Percentiles rank a stretch among this genome's conserved stretches.
These are phyloP conservation scores for Neocloeon triangulifer DNA, from an alignment of 1,140 invertebrate genomes.

Conservation along the genomic window DNA sequence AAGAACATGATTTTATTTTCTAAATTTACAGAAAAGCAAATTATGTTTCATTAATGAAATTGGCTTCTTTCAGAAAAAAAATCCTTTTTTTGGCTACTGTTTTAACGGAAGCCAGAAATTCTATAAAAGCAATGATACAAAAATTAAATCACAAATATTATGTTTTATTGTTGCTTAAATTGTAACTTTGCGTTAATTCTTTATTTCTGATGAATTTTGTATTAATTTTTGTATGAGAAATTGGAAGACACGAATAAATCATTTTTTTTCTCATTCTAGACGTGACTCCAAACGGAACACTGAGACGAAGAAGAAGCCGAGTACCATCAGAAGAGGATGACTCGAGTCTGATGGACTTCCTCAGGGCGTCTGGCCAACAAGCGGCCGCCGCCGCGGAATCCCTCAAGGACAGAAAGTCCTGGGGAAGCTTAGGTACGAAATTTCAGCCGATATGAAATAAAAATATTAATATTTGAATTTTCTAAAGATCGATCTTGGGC, in stretches of 20 bases:
- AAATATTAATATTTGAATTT: constrained; percentile 5
- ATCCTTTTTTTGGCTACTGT: no score
- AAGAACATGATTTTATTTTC: no score
- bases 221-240: no score
- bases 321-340: constrained; percentile 69
- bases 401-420: constrained; percentile 57
- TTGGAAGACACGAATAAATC: no score
- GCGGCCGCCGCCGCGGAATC: constrained; percentile 45
- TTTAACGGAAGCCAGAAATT: no score
- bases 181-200: no score
- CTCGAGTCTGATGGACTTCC: constrained; percentile 62
- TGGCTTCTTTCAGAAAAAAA: no score
- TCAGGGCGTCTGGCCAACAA: constrained; percentile 24
- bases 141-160: no score
- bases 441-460: constrained; percentile 1
- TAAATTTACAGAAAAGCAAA: background rate
- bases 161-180: no score
- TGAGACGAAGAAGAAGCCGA: constrained; percentile 52
- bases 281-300: constrained; percentile 69
- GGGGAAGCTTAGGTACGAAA: constrained; percentile 38
- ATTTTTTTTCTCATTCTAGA: constrained; percentile 37
- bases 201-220: constrained; percentile 6
- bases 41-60: no score
- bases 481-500: constrained; percentile 67
- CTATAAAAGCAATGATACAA: no score